Evolutionary conservation across 2,113 vertebrate species (phyloP), one percentile per base, ranked within the genome.

Genomic region (Passer domesticus): DNA sequence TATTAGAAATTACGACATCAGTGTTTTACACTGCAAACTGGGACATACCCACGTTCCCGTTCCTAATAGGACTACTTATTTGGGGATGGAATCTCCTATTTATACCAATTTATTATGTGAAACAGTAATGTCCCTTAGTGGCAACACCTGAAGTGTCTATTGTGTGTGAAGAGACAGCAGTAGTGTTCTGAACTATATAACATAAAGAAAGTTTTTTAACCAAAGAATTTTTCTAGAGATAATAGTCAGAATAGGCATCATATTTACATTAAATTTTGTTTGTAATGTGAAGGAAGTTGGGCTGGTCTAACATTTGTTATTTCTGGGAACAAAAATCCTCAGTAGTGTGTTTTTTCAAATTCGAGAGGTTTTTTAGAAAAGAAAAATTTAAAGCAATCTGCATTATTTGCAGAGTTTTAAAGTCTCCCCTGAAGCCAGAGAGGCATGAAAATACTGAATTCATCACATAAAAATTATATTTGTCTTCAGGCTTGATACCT

Each of bases 401-500:
- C 17, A 58, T 74, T 30, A 35, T 64, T 78, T 84, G 9, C 9
- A 52, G n/a, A 17, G 23, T 83, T 91, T 46, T 37, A 1, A 87
- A 73, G 22, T 47, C 68, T 77, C 7, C 75, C 10, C 46, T 84
- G 30, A 77, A 84, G 33, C 9, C 19, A 70, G 19, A 25, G 16
- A 58, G 37, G 10, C 37, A 46, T 84, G 47, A 44, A 92, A 91
- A 68, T 53, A 44, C 28, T 68, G 58, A 69, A 50, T 46, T 68
- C 2, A 10, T 77, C 19, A 43, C 18, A 52, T 64, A 84, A 64
- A 80, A 68, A 52, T 60, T 50, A 11, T 43, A 13, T 74, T 92
- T 0, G 0, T 67, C 43, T 85, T 15, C 11, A 82, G 60, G 13
- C 24, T 67, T 49, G 22, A 53, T 49, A 75, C 7, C 7, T 75